Base-by-base conservation (phyloP, 2,888 invertebrate species). In the Alloplasta piceator region DNA sequence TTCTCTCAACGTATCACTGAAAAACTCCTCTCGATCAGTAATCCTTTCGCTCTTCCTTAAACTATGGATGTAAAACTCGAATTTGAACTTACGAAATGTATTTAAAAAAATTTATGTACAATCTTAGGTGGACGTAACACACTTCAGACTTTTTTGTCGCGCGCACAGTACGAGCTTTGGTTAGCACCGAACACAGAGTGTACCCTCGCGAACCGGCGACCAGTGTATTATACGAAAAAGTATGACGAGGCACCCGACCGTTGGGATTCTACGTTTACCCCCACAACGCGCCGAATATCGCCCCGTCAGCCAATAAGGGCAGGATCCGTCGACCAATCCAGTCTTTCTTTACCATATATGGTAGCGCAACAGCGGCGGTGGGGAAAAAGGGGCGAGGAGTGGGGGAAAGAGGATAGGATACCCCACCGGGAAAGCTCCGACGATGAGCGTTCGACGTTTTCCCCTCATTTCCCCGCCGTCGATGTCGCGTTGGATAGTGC, bases 291-390 rank as follows among this genome's bases (percentile, higher is more conserved):
- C 26, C 56, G 50, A 81, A 39, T 58, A 36, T 48, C 66, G 72
- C 26, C 4, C n/a, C 71, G 84, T 87, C 88, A 84, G 87, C 91
- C 91, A 91, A 90, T 90, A 90, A 90, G 89, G 91, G 88, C 86
- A 89, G 88, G 87, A 88, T 88, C 86, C 89, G 89, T 90, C 94
- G 92, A 92, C 95, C 95, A 96, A 96, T 96, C 93, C 94, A 93
- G 93, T 93, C 91, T 93, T 94, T 94, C 95, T 95, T 96, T 94
- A 95, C 96, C 96, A 95, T 96, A 96, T 96, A 96, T 95, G 96
- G 96, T 94, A 94, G 94, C 94, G 93, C 92, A 94, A 94, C 94
- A 94, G 93, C 94, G 60, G 36, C 48, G 41, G 67, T 60, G 66
- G 75, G 72, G 52, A 2, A 26, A 26, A 50, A 10, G 14, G 38